A percentile compares a stretch with the other conserved stretches of the same genome.
These are phyloP conservation scores for Drosophila elegans DNA, from an alignment of 1,140 invertebrate species.

Conservation along the genomic window DNA sequence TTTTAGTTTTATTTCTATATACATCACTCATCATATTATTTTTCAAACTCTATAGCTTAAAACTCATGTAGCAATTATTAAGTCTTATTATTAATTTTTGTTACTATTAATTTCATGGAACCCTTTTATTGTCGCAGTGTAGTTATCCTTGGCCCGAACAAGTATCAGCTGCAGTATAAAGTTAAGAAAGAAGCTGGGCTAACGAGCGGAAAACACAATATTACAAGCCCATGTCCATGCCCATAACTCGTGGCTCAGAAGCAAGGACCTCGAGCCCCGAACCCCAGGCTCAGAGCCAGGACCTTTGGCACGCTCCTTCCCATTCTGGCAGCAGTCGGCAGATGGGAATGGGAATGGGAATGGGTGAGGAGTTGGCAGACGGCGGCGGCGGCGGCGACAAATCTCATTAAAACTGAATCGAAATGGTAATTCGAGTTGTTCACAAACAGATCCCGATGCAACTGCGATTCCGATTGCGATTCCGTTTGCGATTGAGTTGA, in stretches of 20 bases:
- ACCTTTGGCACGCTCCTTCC: constrained; percentile 42
- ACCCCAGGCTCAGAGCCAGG: constrained; percentile 3
- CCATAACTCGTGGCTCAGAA: constrained; percentile 66
- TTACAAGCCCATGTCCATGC: constrained; percentile 65
- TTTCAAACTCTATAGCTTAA: too few species aligned
- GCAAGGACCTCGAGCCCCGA: constrained; percentile 5
- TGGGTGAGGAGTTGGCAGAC: too few species aligned
- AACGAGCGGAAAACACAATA: constrained; percentile 77
- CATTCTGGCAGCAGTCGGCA: constrained; percentile 16
- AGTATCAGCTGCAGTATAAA: constrained; percentile 34
- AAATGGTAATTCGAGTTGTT: constrained; percentile 82
- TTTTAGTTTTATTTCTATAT: too few species aligned
- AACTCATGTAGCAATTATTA: too few species aligned
- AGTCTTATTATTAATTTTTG: too few species aligned
- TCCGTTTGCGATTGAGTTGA: constrained; percentile 73
- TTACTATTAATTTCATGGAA: too few species aligned
- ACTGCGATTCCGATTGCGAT: constrained; percentile 35
- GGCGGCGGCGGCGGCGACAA: constrained; percentile 61
- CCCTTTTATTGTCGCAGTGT: constrained; percentile 2
- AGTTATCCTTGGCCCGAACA: constrained; percentile 24
- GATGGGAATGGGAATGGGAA: too few species aligned
- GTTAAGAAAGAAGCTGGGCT: constrained; percentile 32
- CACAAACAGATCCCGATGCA: constrained; percentile 71
- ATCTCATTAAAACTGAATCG: constrained; percentile 83
- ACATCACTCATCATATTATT: too few species aligned